Evolutionary conservation across 2,113 vertebrate species (phyloP).

Genomic region (Cryptotis parvus): DNA sequence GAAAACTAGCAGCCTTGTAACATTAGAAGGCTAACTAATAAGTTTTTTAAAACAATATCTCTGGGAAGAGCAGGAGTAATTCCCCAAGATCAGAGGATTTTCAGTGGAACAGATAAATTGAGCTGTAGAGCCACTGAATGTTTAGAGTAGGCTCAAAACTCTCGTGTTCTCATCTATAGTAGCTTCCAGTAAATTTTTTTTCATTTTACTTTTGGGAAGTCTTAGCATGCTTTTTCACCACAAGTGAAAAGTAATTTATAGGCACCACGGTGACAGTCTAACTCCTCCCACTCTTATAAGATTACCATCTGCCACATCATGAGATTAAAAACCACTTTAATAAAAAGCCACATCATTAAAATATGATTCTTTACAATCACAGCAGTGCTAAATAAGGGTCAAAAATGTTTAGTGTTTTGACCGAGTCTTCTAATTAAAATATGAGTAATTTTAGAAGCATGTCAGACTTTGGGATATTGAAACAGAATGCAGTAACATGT

Average conservation of each 20-base stretch:
- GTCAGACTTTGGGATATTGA: neutral
- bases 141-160: neutral
- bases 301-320: neutral
- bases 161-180: neutral
- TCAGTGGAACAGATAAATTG: neutral
- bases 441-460: conserved; percentile 16
- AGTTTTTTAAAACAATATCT: neutral
- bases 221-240: neutral
- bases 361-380: neutral
- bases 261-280: neutral
- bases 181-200: neutral
- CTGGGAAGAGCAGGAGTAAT: neutral
- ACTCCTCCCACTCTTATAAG: neutral
- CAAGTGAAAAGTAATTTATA: neutral
- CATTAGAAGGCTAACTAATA: neutral
- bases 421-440: conserved; percentile 6
- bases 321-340: neutral
- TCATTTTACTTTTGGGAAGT: neutral
- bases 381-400: neutral
- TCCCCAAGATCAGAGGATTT: neutral
- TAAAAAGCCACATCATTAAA: neutral
- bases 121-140: too few species aligned
- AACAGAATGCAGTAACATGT: neutral
- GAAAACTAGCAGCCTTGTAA: neutral
- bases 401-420: neutral